Base-by-base conservation (phyloP, 2,888 invertebrate species). In the Drosophila heteroneura region DNA sequence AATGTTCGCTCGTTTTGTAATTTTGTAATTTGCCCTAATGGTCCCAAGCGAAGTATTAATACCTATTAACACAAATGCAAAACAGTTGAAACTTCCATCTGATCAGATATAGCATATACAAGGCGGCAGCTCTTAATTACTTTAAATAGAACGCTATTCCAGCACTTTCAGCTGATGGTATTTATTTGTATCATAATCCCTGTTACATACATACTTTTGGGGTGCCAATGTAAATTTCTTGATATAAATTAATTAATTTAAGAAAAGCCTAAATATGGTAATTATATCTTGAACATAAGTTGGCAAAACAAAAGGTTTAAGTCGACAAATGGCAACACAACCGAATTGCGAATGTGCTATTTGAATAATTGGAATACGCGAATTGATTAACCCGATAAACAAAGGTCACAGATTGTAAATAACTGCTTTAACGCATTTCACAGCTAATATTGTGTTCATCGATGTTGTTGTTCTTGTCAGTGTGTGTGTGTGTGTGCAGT, bases 11-110 rank as follows among this genome's bases (percentile, higher is more conserved):
- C 68, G 61, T 64, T 73, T 76, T 65, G 73, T 60, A 73, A 73
- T 77, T 83, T 22, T 53, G 65, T 68, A 74, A 80, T 78, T 83
- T 79, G 56, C 70, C 33, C 63, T 65, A 74, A 84, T 66, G 73
- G 81, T 73, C 67, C 33, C 19, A 39, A 57, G 74, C 60, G 30
- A 57, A 66, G 60, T 64, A 64, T 58, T 57, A 58, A 61, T 64
- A 74, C 70, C 54, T 62, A 74, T 79, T 78, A 75, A 53, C 60
- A 70, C 49, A 78, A 74, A 77, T 74, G 66, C 63, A 61, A 54
- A 35, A 52, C 58, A 59, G 44, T 58, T 57, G 53, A 60, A 63
- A 54, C 39, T 51, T 62, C 47, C 70, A 64, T 64, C 60, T 49
- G 66, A 70, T 67, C 60, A 53, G 63, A 33, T 52, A 52, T 33